Evolutionary conservation across 2,113 vertebrate genomes (phyloP), one percentile per base, ranked within the genome.

Genomic region (Prionailurus bengalensis): DNA sequence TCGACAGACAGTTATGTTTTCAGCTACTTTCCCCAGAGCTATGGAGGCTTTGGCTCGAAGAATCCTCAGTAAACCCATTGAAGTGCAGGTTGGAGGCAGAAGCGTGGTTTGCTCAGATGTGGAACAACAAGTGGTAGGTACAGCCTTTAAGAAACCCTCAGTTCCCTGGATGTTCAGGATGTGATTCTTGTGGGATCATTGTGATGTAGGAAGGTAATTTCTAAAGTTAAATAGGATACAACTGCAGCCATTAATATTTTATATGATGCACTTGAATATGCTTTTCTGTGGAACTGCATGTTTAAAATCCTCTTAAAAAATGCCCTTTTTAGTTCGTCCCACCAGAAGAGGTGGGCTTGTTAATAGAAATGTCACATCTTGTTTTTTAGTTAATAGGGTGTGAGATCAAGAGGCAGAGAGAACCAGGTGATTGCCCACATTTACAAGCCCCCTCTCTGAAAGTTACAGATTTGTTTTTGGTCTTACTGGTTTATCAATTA

Each of bases 1-100:
- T 97, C 99, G 99, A 17, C 99, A 99, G 99, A 99, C 99, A 2
- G 99, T 99, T 97, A 99, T 99, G 99, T 99, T 99, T 98, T 99
- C 99, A 5, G 99, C 99, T 91, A 99, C 99, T 66, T 99, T 99
- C 55, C 99, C 99, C 93, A 99, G 99, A 98, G 99, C 99, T 73
- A 99, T 99, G 99, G 99, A 99, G 98, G 99, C 99, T 1, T 98
- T 99, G 98, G 99, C 99, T 93, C 99, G 99, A 15, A 99, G 99
- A 97, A 99, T 99, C 98, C 98, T 99, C 13, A 98, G 98, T 61
- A 99, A 99, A 96, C 99, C 99, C 11, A 98, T 99, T 23, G 99
- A 99, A 98, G 99, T 99, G 92, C 99, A 99, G 98, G 99, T 99
- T 36, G 99, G 99, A 96, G 99, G 99, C 65, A 99, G 99, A 95